Base-by-base conservation (phyloP, 92 coral and sea anemone species). In the Palythoa grandiflora region DNA sequence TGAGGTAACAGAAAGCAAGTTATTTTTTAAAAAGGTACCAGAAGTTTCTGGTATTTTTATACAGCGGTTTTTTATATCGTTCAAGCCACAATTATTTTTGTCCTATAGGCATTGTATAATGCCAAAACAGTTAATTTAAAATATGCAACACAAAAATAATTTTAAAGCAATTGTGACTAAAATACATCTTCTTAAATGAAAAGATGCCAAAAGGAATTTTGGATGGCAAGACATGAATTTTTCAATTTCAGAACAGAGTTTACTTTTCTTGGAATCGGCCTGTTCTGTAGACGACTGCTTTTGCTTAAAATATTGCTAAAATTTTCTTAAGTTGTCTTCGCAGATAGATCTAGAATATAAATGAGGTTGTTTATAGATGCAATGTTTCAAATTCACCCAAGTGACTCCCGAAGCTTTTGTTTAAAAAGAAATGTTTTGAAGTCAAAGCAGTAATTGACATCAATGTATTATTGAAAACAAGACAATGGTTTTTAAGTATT, bases 401-500 rank as follows among this genome's bases (percentile, higher is more conserved):
- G 3, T 44, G 48, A 44, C 3, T 6, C 6, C 48, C 6, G 48
- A 6, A 44, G 13, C 65, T 5, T 15, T 79, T 37, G 50, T 79
- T 79, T 77, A 19, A 2, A 47, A 81, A 20, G 28, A 2, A 38
- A 28, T 16, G 37, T 48, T 17, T 20, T 80, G 59, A 65, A 63
- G 40, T 63, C 40, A 39, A 38, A 44, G 11, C n/a, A 38, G 21
- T 44, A 60, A 48, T 65, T 36, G 40, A 65, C 59, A 47, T 59
- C 72, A 9, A 20, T 66, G 86, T 3, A 65, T 81, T 81, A 47
- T 81, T 66, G 54, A 50, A 47, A 47, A n/a, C 59, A 66, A 81
- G 3, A 68, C 86, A 77, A 77, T 52, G 10, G 83, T 11, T 54
- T 76, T 76, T 11, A 52, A 77, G 21, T 65, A 81, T 81, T 81